Conservation (phyloP, 2,797 vertebrate species). For the Chelidonichthys spinosus region DNA sequence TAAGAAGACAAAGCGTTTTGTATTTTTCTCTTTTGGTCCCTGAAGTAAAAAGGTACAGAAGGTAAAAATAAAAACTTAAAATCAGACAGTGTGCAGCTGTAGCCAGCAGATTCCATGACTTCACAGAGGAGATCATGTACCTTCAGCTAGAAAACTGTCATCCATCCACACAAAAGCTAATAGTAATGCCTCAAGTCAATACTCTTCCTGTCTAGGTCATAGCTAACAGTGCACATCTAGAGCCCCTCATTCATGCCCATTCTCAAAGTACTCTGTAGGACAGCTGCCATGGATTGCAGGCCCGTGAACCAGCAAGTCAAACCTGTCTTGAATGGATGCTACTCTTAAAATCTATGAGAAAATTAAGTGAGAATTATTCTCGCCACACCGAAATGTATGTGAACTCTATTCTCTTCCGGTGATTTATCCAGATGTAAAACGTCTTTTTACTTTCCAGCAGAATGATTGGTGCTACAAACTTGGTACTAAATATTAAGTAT, state of each 20-base stretch:
- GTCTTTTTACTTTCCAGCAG: neutral
- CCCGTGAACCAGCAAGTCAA: neutral
- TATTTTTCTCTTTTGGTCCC: neutral
- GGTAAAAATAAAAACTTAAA: neutral
- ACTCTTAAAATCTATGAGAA: conserved; percentile 5
- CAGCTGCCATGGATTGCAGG: conserved; percentile 22
- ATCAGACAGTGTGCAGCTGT: neutral
- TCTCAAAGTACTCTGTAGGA: neutral
- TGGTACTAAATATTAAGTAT: neutral
- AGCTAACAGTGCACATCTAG: neutral
- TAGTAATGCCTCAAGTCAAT: neutral
- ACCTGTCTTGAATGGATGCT: neutral
- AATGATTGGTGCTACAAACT: neutral
- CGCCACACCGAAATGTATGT: neutral
- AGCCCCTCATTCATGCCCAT: neutral
- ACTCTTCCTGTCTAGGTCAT: neutral
- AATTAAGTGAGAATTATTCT: neutral
- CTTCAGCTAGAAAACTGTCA: neutral
- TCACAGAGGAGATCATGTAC: neutral
- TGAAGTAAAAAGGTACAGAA: neutral
- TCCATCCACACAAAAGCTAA: neutral
- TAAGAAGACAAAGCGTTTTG: neutral
- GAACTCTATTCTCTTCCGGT: neutral
- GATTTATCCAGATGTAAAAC: neutral
- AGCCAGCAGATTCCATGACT: neutral